Evolutionary conservation across 2,888 invertebrate species (phyloP), one percentile per base, ranked within the genome.

Genomic region (Synanthedon myopaeformis): DNA sequence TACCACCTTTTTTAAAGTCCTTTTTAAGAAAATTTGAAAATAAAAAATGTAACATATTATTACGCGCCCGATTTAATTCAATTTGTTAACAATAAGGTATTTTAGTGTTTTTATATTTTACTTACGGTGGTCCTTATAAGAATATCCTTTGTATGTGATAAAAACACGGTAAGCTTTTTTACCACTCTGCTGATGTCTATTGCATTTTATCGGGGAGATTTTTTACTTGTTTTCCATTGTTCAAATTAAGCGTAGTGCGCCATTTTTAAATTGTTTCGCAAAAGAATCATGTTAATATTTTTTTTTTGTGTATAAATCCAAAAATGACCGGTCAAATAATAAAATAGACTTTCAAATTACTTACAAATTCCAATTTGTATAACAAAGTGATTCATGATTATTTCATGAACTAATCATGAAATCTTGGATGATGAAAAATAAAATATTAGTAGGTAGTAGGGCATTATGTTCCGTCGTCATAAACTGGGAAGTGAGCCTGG

Each of bases 31-130:
- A 35, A 35, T 10, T 10, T 35, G 35, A 8, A 6, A 35, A 35
- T 10, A 35, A 35, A 23, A 70, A 70, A 71, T 59, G 67, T 63
- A 64, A 69, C 66, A 64, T 74, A 70, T 70, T 74, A 72, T 70
- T 74, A 72, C 65, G 64, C 72, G 65, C 61, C 59, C 70, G 68
- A 74, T 82, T 81, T 82, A 84, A 83, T 82, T 75, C 81, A 77
- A 84, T 83, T 83, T 82, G 67, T 60, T 71, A 75, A 79, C 80
- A 82, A 83, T 79, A 65, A 64, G 66, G 57, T 57, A 59, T 68
- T 35, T 35, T 35, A 10, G 35, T 35, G 62, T 72, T 79, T 74
- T 76, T 72, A 67, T 57, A 65, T 63, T 67, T 64, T 73, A 35
- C 75, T 64, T 73, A 35, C 75, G 75, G 74, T 71, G 72, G 74